These are phyloP conservation scores for Trichechus manatus DNA, from an alignment of 2,113 vertebrate species.

Conservation along the genomic window DNA sequence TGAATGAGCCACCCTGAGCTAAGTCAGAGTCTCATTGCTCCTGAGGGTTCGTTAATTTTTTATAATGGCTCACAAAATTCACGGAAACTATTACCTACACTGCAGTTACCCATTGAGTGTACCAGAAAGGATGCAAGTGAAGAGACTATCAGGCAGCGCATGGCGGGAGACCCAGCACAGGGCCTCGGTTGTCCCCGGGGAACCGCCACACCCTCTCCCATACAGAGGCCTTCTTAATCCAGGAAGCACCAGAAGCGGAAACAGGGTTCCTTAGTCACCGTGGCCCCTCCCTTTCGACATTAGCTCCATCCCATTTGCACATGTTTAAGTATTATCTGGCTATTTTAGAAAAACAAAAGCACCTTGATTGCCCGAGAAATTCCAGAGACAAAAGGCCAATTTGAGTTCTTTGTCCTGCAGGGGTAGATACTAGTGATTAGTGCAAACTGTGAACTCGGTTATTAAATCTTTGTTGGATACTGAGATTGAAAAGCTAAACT, in stretches of 20 bases:
- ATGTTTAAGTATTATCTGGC: not conserved
- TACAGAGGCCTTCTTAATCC: not conserved
- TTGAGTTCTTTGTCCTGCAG: too few relatives aligned
- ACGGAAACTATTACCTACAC: too few relatives aligned
- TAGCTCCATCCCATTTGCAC: not conserved
- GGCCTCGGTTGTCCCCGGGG: not conserved
- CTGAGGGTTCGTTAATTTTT: too few relatives aligned
- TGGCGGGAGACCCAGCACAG: not conserved
- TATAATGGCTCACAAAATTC: too few relatives aligned
- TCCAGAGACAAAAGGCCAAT: too few relatives aligned
- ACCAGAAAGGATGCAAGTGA: not conserved
- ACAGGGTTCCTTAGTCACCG: too few relatives aligned
- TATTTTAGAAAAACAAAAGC: too few relatives aligned
- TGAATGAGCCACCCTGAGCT: too few relatives aligned
- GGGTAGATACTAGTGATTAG: not conserved
- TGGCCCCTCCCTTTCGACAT: not conserved
- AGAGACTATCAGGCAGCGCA: not conserved
- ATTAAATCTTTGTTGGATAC: constrained; percentile 18
- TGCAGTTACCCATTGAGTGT: not conserved
- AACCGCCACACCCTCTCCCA: not conserved
- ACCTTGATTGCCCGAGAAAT: too few relatives aligned
- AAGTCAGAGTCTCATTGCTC: too few relatives aligned
- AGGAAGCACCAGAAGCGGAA: not conserved
- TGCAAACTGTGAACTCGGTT: not conserved
- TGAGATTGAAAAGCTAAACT: constrained; percentile 28